Conservation (phyloP, 2,888 invertebrate genomes). For the Zelleria hepariella region DNA sequence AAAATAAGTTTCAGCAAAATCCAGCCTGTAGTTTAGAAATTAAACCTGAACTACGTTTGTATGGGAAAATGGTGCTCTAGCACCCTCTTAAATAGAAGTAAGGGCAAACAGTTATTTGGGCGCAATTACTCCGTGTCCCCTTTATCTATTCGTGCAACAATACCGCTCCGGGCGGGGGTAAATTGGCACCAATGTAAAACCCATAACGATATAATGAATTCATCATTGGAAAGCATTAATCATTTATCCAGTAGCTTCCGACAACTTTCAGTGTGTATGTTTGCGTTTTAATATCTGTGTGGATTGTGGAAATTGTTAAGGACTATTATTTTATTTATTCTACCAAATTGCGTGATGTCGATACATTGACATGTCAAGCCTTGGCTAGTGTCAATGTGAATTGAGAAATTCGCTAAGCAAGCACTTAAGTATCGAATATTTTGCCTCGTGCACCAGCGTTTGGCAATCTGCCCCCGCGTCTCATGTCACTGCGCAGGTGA, state of each 20-base stretch:
- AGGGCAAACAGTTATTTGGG: not conserved
- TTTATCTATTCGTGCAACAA: not conserved
- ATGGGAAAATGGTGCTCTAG: not conserved
- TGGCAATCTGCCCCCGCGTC: too few species aligned
- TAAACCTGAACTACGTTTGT: too few species aligned
- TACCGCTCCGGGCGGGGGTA: not conserved
- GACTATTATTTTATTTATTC: too few species aligned
- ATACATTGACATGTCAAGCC: too few species aligned
- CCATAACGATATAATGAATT: not conserved
- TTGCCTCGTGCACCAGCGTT: too few species aligned
- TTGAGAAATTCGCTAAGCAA: too few species aligned
- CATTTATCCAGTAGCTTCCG: not conserved
- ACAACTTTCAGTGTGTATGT: not conserved
- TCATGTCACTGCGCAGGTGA: too few species aligned
- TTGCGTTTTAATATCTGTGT: not conserved
- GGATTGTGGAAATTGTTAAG: not conserved
- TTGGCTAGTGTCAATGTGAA: too few species aligned
- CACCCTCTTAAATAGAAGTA: not conserved
- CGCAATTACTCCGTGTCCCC: not conserved
- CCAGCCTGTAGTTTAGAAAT: too few species aligned
- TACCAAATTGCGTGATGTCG: too few species aligned
- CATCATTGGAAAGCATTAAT: conserved; percentile 2
- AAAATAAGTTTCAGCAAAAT: too few species aligned
- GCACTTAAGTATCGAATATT: too few species aligned
- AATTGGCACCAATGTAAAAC: not conserved